Base-by-base conservation (phyloP, 1,140 invertebrate genomes). In the Caenorhabditis brenneri region DNA sequence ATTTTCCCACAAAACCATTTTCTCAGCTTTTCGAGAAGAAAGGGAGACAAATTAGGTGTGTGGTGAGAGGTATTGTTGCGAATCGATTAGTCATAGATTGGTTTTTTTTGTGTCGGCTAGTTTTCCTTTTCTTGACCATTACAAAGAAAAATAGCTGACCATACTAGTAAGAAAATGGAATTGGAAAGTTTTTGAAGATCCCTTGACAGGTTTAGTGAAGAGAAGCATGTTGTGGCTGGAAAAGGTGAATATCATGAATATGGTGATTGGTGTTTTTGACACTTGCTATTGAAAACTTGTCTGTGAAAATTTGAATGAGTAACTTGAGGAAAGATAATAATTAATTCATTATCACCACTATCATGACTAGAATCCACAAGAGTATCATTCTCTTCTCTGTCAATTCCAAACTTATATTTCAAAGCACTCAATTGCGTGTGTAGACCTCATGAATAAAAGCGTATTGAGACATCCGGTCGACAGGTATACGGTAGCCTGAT, bases 11-110 rank as follows among this genome's bases (percentile, higher is more conserved):
- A 74, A 42, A 74, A 74, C 65, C 36, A 74, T 74, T 74, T 74
- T 74, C 65, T 74, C 65, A 74, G 65, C 65, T 74, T 74, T 74
- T 74, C 65, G 65, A 74, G 65, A 74, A 74, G 65, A 74, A 74
- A 74, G n/a, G 65, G n/a, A 4, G 31, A 74, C 65, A 42, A 74
- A 74, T 74, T 74, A 74, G 65, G 65, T 74, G 65, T n/a, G 65
- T 74, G 36, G 22, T 22, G 7, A n/a, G 42, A 24, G 65, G 65
- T 46, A 74, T 74, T 74, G 65, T 74, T 74, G 65, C 29, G 9
- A 74, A 74, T 74, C 65, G 65, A 74, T 74, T 74, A 74, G 65
- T 74, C 65, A 74, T 42, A 74, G 65, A 74, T 74, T 74, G 65
- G 19, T 74, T 74, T 74, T 74, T 74, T 12, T 74, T 46, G 36